phyloP scores from a whole-genome alignment of 2,888 invertebrate genomes.

The Microctonus aethiopoides region DNA sequence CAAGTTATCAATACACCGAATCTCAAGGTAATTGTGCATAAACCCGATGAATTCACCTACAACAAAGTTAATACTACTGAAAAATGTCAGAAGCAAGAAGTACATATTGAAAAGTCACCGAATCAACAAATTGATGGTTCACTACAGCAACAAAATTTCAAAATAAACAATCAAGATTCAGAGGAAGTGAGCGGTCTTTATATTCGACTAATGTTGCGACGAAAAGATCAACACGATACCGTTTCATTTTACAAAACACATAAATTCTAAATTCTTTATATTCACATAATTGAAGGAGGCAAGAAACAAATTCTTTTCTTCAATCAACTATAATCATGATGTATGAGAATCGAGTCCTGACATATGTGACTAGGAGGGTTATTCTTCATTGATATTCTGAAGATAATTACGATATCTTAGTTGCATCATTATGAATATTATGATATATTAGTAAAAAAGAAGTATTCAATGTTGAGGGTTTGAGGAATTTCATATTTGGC shows the following conservation, averaged over 20 bases:
- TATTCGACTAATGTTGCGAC: conserved; percentile 60
- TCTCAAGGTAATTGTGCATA: conserved; percentile 11
- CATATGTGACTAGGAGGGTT: background rate
- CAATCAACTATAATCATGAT: background rate
- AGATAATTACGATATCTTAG: conserved; percentile 42
- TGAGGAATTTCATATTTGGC: conserved; percentile 54
- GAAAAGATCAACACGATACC: conserved; percentile 58
- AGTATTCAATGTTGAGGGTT: conserved; percentile 27
- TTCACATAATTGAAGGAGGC: no score
- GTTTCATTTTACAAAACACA: conserved; percentile 65
- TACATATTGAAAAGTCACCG: background rate
- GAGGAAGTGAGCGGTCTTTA: conserved; percentile 55
- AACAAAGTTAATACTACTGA: background rate
- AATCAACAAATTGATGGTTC: conserved; percentile 24
- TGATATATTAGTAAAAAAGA: conserved; percentile 20
- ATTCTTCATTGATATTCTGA: conserved; percentile 31
- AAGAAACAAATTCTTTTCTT: no score
- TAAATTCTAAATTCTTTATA: conserved; percentile 60
- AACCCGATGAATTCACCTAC: conserved; percentile 8
- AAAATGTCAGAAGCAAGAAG: conserved; percentile 8
- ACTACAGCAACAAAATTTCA: conserved; percentile 34
- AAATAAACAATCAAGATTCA: conserved; percentile 36
- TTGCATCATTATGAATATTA: conserved; percentile 33
- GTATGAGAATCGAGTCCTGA: background rate
- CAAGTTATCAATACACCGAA: conserved; percentile 6